Base-by-base conservation (phyloP, 2,888 invertebrate genomes). In the Thysanoteuthis rhombus region DNA sequence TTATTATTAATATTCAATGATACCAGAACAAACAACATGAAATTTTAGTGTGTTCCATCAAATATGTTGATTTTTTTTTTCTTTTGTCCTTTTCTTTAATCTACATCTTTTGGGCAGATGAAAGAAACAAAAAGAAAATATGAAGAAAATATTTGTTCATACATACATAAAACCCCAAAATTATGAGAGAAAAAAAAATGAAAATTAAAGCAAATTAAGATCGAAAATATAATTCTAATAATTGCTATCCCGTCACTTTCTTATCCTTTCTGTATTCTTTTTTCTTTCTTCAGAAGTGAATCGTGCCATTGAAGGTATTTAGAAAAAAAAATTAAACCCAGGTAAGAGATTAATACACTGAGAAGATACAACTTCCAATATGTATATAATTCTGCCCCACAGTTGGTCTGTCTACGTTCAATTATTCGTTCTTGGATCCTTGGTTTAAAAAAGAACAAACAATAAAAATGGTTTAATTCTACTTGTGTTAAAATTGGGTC, bases 11-110 rank as follows among this genome's bases (percentile, higher is more conserved):
- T 75, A 75, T 75, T 75, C 75, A 75, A 75, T 75, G 75, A 75
- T 75, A 75, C n/a, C 75, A 75, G n/a, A 75, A 75, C 75, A 75
- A 75, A 75, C 75, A 75, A 75, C 75, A 75, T 75, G 75, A 75
- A 75, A 75, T 36, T 75, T 75, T 75, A 75, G n/a, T 75, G 75
- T 75, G n/a, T 75, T 75, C 36, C 75, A 16, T 75, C 12, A n/a
- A n/a, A 10, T n/a, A 36, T 75, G n/a, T n/a, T 75, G n/a, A 75
- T n/a, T 75, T 75, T 32, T n/a, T n/a, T 75, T 22, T n/a, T 75
- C 10, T 12, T 75, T 3, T 32, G 1, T 58, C 5, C 32, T 58
- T 75, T 36, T 36, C n/a, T 16, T n/a, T 75, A n/a, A 75, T 36
- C n/a, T 75, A 36, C n/a, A 36, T 75, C 10, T n/a, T 75, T n/a